These are phyloP conservation scores for Opisthograptis luteolata DNA, from an alignment of 2,888 invertebrate genomes.

Conservation along the genomic window DNA sequence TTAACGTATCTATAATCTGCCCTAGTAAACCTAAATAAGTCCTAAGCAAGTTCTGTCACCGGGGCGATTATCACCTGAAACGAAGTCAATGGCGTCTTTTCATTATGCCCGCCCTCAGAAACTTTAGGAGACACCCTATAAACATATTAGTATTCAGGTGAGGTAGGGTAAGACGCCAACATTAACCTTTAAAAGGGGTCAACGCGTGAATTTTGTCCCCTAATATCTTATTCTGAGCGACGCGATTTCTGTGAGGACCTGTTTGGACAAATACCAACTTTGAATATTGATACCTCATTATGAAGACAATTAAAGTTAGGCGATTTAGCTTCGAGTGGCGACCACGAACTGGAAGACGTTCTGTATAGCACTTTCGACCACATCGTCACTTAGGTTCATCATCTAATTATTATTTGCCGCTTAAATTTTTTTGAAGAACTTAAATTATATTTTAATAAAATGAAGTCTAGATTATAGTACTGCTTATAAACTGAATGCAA, in stretches of 20 bases:
- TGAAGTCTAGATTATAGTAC: no score
- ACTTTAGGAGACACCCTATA: slow-evolving; percentile 40
- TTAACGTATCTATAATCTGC: no score
- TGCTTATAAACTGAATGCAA: no score
- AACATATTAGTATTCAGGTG: slow-evolving; percentile 76
- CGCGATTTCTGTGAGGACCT: slow-evolving; percentile 66
- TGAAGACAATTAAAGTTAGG: slow-evolving; percentile 57
- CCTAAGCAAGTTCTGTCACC: slow-evolving; percentile 10
- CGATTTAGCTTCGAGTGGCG: slow-evolving; percentile 48
- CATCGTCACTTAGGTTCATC: no score
- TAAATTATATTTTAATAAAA: no score
- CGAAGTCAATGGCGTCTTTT: slow-evolving; percentile 33
- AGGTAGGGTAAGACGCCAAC: slow-evolving; percentile 60
- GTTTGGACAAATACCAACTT: slow-evolving; percentile 67
- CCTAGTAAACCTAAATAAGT: slow-evolving; percentile 1
- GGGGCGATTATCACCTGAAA: slow-evolving; percentile 26
- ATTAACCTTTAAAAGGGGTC: slow-evolving; percentile 83
- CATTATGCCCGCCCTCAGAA: slow-evolving; percentile 38
- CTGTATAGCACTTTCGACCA: no score
- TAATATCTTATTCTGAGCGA: slow-evolving; percentile 77
- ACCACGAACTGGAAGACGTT: no score
- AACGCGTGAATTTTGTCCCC: slow-evolving; percentile 78
- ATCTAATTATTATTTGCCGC: no score
- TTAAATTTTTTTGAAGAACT: no score
- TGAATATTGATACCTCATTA: slow-evolving; percentile 76